Conservation (phyloP, 2,797 vertebrate genomes). For the Sebastes ruberrimus region DNA sequence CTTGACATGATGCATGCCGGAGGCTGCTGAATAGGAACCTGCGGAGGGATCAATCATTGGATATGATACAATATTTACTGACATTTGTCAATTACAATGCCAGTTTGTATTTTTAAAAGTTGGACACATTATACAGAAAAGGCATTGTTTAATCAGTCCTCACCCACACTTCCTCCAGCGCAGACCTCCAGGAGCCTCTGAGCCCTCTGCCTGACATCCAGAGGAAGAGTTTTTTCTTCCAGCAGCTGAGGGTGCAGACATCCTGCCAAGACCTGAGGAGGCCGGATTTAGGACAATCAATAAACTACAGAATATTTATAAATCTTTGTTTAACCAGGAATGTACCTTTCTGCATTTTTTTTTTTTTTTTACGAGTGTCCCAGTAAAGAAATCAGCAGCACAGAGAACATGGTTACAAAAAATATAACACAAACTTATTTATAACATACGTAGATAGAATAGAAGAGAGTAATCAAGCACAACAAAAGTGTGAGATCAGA, state of each 20-base stretch:
- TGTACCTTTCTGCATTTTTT: neutral
- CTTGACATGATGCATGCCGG: constrained; percentile 54
- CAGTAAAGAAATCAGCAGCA: neutral
- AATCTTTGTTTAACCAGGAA: neutral
- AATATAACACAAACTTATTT: neutral
- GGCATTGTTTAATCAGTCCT: neutral
- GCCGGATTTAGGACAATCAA: neutral
- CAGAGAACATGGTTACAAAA: neutral
- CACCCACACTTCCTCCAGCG: constrained; percentile 72
- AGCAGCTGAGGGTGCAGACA: constrained; percentile 73
- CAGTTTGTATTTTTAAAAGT: neutral
- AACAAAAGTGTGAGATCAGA: neutral
- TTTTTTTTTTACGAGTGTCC: neutral
- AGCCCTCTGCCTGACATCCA: constrained; percentile 65
- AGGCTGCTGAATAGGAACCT: constrained; percentile 71
- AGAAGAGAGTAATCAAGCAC: neutral
- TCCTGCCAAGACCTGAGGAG: constrained; percentile 56
- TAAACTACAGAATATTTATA: neutral
- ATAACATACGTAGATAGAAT: neutral
- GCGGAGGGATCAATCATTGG: neutral
- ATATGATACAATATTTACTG: neutral
- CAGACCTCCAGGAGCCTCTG: constrained; percentile 64
- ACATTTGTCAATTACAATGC: neutral
- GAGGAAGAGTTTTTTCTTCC: constrained; percentile 43
- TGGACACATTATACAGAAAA: neutral